Conservation (phyloP, 2,797 vertebrate species). For the Sebastes trivittatus region DNA sequence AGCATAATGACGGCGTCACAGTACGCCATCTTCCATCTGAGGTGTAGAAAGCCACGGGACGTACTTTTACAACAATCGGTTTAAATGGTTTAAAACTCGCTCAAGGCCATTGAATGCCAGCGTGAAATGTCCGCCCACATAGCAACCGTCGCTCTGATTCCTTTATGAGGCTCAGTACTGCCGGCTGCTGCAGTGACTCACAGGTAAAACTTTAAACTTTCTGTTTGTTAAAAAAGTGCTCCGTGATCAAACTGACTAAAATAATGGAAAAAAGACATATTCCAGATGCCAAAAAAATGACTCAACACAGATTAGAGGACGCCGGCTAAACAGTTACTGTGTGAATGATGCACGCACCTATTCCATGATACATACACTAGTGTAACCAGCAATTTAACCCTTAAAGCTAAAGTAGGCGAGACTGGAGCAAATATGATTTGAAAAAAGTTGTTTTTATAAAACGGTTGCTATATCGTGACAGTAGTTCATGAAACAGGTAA, state of each 20-base stretch:
- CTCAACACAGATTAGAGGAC: not conserved
- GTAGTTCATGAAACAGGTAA: no score
- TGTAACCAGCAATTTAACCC: not conserved
- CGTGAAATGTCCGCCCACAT: conserved; percentile 46
- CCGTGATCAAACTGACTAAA: not conserved
- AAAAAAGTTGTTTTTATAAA: no score
- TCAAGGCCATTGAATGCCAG: conserved; percentile 26
- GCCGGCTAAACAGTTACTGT: not conserved
- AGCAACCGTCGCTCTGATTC: conserved; percentile 7
- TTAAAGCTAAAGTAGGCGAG: not conserved
- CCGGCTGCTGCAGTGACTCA: conserved; percentile 27
- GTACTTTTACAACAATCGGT: not conserved
- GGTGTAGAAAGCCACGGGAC: not conserved
- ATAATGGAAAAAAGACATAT: not conserved
- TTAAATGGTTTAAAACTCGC: conserved; percentile 33
- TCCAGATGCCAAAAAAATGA: not conserved
- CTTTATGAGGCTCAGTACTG: not conserved
- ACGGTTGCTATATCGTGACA: no score
- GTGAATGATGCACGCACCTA: not conserved
- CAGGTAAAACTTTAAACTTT: not conserved
- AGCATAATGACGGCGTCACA: conserved; percentile 15
- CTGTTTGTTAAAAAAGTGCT: not conserved
- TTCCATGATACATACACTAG: not conserved
- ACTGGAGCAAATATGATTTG: no score
- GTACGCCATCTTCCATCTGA: not conserved